Evolutionary conservation across 2,113 vertebrate species (phyloP).

Genomic region (Xyrauchen texanus): DNA sequence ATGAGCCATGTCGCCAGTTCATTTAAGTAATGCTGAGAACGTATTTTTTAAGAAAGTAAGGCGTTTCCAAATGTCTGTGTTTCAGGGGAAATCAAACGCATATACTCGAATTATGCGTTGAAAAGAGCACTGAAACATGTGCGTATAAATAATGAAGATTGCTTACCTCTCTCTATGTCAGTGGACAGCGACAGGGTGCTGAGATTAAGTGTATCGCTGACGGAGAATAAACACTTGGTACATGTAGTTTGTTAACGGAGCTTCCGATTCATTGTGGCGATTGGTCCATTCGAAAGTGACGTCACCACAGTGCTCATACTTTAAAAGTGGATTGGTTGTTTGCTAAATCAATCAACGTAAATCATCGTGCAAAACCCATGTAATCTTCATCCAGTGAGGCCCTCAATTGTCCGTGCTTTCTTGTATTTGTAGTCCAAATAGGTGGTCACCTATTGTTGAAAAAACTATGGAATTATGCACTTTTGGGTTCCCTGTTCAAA

Average conservation of each 20-base stretch:
- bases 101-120: neutral
- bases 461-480: neutral
- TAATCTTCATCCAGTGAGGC: constrained; percentile 7
- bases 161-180: constrained; percentile 52
- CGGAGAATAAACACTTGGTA: constrained; percentile 37
- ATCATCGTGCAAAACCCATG: constrained; percentile 23
- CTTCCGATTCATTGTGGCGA: constrained; percentile 15
- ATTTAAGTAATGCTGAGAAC: neutral
- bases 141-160: neutral
- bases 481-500: neutral
- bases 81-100: too few relatives aligned
- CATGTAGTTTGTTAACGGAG: constrained; percentile 33
- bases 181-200: constrained; percentile 62
- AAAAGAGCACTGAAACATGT: neutral
- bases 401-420: too few relatives aligned
- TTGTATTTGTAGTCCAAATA: neutral
- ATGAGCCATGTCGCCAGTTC: neutral
- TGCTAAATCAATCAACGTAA: constrained; percentile 42
- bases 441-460: neutral
- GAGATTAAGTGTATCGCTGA: constrained; percentile 55
- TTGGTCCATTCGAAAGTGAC: constrained; percentile 42
- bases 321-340: constrained; percentile 38
- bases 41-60: neutral
- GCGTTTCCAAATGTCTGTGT: neutral
- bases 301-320: neutral